A percentile compares a stretch with the other conserved stretches of the same genome.
phyloP scores from a whole-genome alignment of 37 sponge, comb jelly and placozoan species.

The Mnemiopsis leidyi region DNA sequence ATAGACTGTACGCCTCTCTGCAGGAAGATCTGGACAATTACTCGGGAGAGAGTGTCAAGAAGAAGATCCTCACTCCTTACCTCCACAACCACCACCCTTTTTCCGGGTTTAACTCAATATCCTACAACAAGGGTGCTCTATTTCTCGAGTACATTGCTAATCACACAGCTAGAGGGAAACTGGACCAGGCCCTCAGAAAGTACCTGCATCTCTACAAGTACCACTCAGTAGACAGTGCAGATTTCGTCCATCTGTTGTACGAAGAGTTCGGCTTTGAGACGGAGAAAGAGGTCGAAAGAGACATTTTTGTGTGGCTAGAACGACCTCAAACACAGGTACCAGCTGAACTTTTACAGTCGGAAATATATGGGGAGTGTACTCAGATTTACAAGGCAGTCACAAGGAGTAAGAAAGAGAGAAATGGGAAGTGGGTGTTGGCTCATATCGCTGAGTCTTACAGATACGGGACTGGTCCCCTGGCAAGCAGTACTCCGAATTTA shows the following conservation, averaged over 20 bases:
- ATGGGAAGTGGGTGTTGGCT: not conserved
- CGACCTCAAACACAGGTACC: not conserved
- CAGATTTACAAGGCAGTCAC: not conserved
- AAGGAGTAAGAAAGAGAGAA: not conserved
- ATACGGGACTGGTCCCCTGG: not conserved
- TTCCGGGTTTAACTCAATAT: not conserved
- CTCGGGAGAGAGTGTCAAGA: not conserved
- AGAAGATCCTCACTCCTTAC: not conserved
- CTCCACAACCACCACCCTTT: not conserved
- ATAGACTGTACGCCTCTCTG: not conserved
- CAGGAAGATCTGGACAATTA: not conserved
- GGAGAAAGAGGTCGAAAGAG: not conserved
- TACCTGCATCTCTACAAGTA: not conserved
- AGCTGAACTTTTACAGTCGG: not conserved
- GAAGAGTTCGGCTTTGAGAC: not conserved
- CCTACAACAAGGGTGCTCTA: conserved; percentile 46
- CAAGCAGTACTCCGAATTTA: not conserved
- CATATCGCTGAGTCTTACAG: not conserved
- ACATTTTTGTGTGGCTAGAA: not conserved
- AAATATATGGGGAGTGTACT: not conserved
- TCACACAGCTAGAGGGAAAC: not conserved
- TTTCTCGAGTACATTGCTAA: conserved; percentile 30
- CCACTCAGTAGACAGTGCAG: not conserved
- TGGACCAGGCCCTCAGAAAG: not conserved
- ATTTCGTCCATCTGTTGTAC: not conserved